Conservation (phyloP, 1,140 invertebrate genomes). For the Drosophila tropicalis region DNA sequence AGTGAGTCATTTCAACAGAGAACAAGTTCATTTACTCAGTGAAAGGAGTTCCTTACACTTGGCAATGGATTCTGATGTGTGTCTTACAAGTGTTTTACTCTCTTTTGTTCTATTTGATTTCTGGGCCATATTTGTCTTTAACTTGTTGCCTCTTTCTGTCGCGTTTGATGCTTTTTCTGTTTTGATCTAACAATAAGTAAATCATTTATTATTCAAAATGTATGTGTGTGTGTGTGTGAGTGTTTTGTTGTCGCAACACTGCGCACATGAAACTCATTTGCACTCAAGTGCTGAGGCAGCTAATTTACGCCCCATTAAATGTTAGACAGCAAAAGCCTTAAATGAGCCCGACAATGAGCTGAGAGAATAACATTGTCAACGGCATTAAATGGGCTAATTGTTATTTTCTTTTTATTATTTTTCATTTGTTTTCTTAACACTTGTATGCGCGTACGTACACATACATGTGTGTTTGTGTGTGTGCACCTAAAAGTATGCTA, state of each 20-base stretch:
- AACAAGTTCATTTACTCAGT: too few species aligned
- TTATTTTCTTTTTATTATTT: slow-evolving; percentile 1
- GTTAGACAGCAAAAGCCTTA: slow-evolving; percentile 25
- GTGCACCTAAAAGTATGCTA: slow-evolving; percentile 10
- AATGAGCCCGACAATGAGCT: slow-evolving; percentile 26
- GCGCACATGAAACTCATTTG: slow-evolving; percentile 15
- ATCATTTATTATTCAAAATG: neutral
- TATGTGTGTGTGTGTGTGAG: neutral
- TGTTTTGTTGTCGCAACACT: slow-evolving; percentile 18
- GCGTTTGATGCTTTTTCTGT: too few species aligned
- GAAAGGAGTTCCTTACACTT: too few species aligned
- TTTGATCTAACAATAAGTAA: neutral
- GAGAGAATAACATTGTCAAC: slow-evolving; percentile 23
- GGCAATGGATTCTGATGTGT: too few species aligned
- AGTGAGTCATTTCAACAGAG: too few species aligned
- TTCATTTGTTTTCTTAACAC: slow-evolving; percentile 2
- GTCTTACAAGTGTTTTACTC: too few species aligned
- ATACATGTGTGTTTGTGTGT: neutral
- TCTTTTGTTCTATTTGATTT: too few species aligned
- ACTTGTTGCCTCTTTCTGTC: too few species aligned
- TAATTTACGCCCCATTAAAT: slow-evolving; percentile 49
- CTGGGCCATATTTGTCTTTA: too few species aligned
- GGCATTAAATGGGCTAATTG: slow-evolving; percentile 16
- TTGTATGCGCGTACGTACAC: neutral
- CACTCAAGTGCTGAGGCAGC: slow-evolving; percentile 27